Evolutionary conservation across 2,888 invertebrate genomes (phyloP), one percentile per base, ranked within the genome.

Genomic region (Caenorhabditis uteleia): DNA sequence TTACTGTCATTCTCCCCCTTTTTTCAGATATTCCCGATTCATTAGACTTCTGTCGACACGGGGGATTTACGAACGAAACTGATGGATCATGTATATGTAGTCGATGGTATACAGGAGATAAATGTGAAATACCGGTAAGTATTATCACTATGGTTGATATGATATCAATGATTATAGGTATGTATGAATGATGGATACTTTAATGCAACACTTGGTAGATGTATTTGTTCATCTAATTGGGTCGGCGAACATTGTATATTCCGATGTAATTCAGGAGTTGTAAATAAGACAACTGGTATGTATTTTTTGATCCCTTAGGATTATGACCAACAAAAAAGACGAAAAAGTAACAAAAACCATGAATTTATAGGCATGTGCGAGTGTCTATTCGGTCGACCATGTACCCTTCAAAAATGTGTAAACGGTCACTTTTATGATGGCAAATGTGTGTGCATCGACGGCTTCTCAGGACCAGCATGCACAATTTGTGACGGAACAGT

Each of bases 361-460:
- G 7, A 6, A 6, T 39, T 39, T 62, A 26, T 43, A 62, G 62
- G 62, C 2, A 27, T 54, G 5, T 64, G 64, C 31, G 64, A 64
- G 16, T 64, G 64, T 31, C 48, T 49, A 12, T 61, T 58, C 34
- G 65, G 65, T 12, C 58, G 47, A 8, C 46, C 54, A 1, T 69
- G 69, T 36, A 61, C 50, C 14, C 40, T 56, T 10, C 33, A 53
- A 38, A 57, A 58, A 16, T 74, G 74, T 40, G 44, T 69, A 21
- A 56, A 74, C 40, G 74, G 74, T 25, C 54, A 62, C 23, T 62
- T 70, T 29, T 31, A 46, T 42, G 59, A 67, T 33, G 66, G 62
- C 33, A 45, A 59, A 33, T 70, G 69, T 29, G 45, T 45, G 0
- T 70, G 69, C 34, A 53, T 44, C 23, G 58, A 55, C 8, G 69